These are phyloP conservation scores for Nyctereutes procyonoides DNA, from an alignment of 2,113 vertebrate species.

Conservation along the genomic window DNA sequence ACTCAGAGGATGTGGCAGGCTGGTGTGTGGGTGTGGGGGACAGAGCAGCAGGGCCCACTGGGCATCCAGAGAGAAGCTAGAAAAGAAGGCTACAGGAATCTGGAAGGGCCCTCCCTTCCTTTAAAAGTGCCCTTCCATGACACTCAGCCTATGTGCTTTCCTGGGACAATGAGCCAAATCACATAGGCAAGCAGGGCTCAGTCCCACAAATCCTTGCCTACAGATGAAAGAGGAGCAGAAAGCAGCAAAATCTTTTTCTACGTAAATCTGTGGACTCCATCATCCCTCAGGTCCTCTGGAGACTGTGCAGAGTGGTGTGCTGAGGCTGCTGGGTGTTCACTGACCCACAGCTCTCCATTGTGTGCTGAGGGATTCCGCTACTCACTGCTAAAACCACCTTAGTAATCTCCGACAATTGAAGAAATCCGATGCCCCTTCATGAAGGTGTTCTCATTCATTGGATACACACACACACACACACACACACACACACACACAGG, in stretches of 20 bases:
- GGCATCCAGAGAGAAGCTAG: neutral
- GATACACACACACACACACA: neutral
- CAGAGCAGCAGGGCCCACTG: neutral
- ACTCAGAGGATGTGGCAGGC: neutral
- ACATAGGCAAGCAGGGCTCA: neutral
- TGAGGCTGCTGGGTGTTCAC: neutral
- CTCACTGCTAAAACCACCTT: neutral
- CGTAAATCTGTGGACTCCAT: slow-evolving; percentile 63
- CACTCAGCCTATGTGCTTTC: neutral
- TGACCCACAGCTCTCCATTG: fast-evolving
- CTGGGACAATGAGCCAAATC: neutral
- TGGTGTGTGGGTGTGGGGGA: neutral
- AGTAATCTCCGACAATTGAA: neutral
- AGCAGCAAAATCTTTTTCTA: slow-evolving; percentile 89
- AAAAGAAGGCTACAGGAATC: neutral
- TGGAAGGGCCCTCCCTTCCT: neutral
- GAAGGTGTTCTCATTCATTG: neutral
- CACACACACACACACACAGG: neutral
- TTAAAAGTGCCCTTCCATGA: neutral
- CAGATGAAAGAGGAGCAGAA: slow-evolving; percentile 82
- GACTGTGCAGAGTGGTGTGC: fast-evolving
- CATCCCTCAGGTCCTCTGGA: slow-evolving; percentile 28
- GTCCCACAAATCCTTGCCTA: neutral
- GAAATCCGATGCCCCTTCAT: neutral
- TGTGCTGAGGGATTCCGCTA: neutral